phyloP scores from a whole-genome alignment of 2,797 vertebrate species.

The Phoxinus dragarum region DNA sequence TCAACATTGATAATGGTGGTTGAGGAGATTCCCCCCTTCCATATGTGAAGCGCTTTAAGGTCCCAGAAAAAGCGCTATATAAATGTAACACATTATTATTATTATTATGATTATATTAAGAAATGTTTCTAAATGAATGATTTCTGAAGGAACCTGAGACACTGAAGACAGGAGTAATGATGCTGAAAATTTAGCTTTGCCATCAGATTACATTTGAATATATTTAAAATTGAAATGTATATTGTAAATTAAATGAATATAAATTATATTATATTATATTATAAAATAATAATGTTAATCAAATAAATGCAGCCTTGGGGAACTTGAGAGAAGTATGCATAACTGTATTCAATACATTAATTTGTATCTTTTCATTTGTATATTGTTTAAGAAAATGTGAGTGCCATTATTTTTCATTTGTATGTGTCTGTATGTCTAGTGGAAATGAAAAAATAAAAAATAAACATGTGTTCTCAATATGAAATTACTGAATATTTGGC shows the following conservation, averaged over 20 bases:
- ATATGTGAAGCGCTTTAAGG: no score
- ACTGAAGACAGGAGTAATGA: background rate
- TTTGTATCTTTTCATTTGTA: background rate
- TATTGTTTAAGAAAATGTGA: background rate
- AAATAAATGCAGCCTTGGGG: background rate
- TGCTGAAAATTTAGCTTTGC: background rate
- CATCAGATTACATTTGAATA: no score
- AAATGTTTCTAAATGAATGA: background rate
- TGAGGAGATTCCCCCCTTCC: no score
- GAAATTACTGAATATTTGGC: background rate
- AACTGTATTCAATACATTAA: background rate
- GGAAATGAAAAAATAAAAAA: background rate
- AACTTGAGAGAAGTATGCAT: background rate
- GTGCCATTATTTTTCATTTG: background rate
- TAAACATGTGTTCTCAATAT: background rate
- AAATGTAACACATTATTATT: no score
- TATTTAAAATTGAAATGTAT: background rate
- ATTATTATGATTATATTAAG: no score
- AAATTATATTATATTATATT: no score
- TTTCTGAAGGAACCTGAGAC: background rate
- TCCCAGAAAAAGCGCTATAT: no score
- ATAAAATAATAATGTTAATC: no score
- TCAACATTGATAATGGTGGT: background rate
- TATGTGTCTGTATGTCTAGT: background rate
- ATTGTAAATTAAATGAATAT: no score